phyloP scores from a whole-genome alignment of 1,140 invertebrate species.

The Chlorops oryzae region DNA sequence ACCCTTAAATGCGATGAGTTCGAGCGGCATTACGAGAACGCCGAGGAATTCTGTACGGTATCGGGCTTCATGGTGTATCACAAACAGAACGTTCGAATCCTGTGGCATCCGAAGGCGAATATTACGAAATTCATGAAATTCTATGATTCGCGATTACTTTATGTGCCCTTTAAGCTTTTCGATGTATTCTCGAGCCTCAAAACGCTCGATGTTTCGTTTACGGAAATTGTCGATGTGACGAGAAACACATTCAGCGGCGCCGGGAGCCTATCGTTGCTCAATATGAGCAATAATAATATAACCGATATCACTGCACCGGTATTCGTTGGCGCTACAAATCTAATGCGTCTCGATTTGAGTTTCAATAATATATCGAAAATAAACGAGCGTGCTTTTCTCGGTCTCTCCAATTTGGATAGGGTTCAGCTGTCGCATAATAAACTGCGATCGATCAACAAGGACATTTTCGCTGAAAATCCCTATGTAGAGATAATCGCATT shows the following conservation, averaged over 20 bases:
- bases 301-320: slow-evolving; percentile 36
- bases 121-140: slow-evolving; percentile 46
- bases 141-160: slow-evolving; percentile 38
- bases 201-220: slow-evolving; percentile 37
- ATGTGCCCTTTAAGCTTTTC: slow-evolving; percentile 40
- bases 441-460: slow-evolving; percentile 26
- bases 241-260: slow-evolving; percentile 39
- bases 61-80: slow-evolving; percentile 38
- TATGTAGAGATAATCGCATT: slow-evolving; percentile 33
- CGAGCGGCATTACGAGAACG: slow-evolving; percentile 28
- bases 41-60: slow-evolving; percentile 41
- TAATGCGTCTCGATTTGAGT: slow-evolving; percentile 37
- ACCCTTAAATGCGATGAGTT: slow-evolving; percentile 38
- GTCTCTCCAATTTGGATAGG: slow-evolving; percentile 29
- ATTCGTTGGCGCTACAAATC: slow-evolving; percentile 34
- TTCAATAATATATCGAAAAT: slow-evolving; percentile 30
- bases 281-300: slow-evolving; percentile 39
- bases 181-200: slow-evolving; percentile 33
- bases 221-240: slow-evolving; percentile 35
- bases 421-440: slow-evolving; percentile 31
- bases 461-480: slow-evolving; percentile 38
- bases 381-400: slow-evolving; percentile 37
- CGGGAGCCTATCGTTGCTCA: slow-evolving; percentile 31
- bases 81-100: slow-evolving; percentile 38
- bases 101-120: slow-evolving; percentile 28